Conservation (phyloP, 2,888 invertebrate species). For the Cephonodes hylas region DNA sequence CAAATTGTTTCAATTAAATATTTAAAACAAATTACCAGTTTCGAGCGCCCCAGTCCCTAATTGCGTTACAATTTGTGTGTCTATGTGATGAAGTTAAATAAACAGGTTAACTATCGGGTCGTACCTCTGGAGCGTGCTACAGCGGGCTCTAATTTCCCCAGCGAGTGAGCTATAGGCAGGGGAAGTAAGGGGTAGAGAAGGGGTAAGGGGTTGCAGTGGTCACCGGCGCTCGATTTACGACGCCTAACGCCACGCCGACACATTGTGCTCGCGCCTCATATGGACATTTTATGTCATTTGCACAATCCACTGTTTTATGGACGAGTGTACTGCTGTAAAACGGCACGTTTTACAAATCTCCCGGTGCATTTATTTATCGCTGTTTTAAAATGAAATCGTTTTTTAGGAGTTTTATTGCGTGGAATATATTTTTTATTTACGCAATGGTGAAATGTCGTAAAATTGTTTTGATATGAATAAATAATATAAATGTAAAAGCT, state of each 20-base stretch:
- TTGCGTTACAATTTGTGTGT: not conserved
- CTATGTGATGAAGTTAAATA: conserved; percentile 5
- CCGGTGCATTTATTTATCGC: not conserved
- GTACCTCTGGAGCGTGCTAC: not conserved
- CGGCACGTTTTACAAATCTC: not conserved
- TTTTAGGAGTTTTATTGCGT: not conserved
- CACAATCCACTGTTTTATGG: not conserved
- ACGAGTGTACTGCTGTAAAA: not conserved
- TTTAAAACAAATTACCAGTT: too few species aligned
- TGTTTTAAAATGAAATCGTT: not conserved
- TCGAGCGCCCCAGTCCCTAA: not conserved
- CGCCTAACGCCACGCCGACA: not conserved
- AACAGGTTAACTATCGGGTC: conserved; percentile 8
- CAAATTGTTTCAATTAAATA: too few species aligned
- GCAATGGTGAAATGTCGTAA: not conserved
- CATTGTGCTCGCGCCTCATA: not conserved
- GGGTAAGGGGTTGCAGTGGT: not conserved
- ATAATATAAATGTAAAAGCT: too few species aligned
- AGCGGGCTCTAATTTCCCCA: conserved; percentile 2
- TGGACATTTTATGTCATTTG: not conserved
- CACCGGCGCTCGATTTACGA: conserved; percentile 5
- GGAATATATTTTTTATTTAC: not conserved
- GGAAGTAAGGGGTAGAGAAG: not conserved
- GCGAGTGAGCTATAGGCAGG: not conserved
- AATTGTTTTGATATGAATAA: too few species aligned